Base-by-base conservation (phyloP, 2,888 invertebrate genomes). In the Troilus luridus region DNA sequence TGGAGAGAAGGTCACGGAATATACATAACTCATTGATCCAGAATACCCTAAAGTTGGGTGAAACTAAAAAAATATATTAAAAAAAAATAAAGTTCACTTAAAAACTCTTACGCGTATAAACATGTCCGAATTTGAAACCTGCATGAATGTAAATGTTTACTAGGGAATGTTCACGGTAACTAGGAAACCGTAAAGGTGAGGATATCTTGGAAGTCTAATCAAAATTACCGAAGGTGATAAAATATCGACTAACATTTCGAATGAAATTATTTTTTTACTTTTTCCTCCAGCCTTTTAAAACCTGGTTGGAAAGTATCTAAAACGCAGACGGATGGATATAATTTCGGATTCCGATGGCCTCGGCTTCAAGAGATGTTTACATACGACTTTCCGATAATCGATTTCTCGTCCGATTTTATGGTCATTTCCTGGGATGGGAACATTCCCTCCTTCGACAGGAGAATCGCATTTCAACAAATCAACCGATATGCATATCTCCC, bases 401-500 rank as follows among this genome's bases (percentile, higher is more conserved):
- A 77, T 77, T 41, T 41, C 41, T 77, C 72, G 72, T 41, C 72
- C 41, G 27, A 77, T 77, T 77, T 77, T 77, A 77, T 77, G 41
- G 27, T 41, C 27, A 41, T 77, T 77, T 77, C 27, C 72, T 41
- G 27, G 17, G 41, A 77, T 77, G 27, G 41, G 41, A 19, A 77
- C 72, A 77, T 85, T 85, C 41, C 54, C 41, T 41, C 56, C 56
- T 17, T 27, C 77, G 56, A 85, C 85, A 85, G 54, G 6, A 56
- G 56, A 85, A 56, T 58, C 56, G 85, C 85, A 85, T 85, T 85
- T 85, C 54, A 85, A 85, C 56, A 85, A 85, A 85, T 85, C 85
- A 56, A n/a, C 85, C n/a, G 54, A 54, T 56, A 58, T 85, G 56
- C 85, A 85, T 85, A 85, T 85, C 85, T 85, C 41, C 56, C n/a